Evolutionary conservation across 2,113 vertebrate genomes (phyloP).

Genomic region (Oreochromis niloticus): DNA sequence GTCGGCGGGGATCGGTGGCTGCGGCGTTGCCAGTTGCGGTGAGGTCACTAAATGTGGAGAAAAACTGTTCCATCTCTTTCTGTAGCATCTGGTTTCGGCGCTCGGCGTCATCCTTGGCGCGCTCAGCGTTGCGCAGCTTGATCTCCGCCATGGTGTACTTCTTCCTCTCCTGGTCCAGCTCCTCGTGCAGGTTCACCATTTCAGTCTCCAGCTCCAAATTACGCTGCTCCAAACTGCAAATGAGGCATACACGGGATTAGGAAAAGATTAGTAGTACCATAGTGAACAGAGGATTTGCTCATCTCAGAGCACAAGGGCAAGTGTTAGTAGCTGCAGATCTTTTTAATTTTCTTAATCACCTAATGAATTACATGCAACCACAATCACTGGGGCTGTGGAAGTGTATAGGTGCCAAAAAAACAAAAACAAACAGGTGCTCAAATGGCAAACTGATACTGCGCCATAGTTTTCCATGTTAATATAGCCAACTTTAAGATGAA

Average conservation of each 20-base stretch:
- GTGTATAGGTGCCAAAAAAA: neutral
- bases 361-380: neutral
- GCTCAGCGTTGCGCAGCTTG: slow-evolving; percentile 93
- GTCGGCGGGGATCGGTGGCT: slow-evolving; percentile 79
- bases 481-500: neutral
- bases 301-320: neutral
- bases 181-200: slow-evolving; percentile 87
- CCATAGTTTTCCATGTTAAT: neutral
- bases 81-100: slow-evolving; percentile 95
- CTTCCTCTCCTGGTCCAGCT: slow-evolving; percentile 95
- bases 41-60: slow-evolving; percentile 93
- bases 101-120: slow-evolving; percentile 94
- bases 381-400: neutral
- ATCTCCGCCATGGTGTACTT: slow-evolving; percentile 99
- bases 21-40: slow-evolving; percentile 78
- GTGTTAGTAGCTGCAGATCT: neutral
- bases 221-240: slow-evolving; percentile 86
- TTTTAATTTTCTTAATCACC: neutral
- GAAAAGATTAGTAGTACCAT: neutral
- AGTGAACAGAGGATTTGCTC: neutral
- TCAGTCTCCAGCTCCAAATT: slow-evolving; percentile 91
- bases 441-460: neutral
- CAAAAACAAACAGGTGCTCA: neutral
- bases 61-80: slow-evolving; percentile 99
- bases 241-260: neutral